phyloP scores from a whole-genome alignment of 1,140 invertebrate species.

The Mya arenaria region DNA sequence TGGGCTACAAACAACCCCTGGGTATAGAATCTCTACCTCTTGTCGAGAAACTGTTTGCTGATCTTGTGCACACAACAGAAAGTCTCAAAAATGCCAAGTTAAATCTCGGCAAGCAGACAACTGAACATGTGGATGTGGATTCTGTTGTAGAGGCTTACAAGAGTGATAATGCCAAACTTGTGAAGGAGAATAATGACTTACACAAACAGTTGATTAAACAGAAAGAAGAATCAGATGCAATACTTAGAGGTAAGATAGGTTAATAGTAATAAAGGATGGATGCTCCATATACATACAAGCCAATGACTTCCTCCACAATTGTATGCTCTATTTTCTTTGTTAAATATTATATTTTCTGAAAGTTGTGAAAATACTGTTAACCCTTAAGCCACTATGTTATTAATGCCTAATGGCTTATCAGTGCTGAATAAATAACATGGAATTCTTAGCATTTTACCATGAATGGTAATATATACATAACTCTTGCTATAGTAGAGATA shows the following conservation, averaged over 20 bases:
- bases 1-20: conserved; percentile 89
- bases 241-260: conserved; percentile 82
- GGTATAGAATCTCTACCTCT: conserved; percentile 87
- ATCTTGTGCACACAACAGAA: conserved; percentile 89
- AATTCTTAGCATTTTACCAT: no score
- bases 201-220: conserved; percentile 86
- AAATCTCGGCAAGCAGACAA: conserved; percentile 68
- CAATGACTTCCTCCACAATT: no score
- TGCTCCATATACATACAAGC: no score
- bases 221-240: conserved; percentile 85
- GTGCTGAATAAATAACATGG: no score
- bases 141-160: conserved; percentile 76
- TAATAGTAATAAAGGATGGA: no score
- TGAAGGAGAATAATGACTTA: conserved; percentile 85
- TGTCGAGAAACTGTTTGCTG: conserved; percentile 88
- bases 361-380: no score
- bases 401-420: no score
- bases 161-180: conserved; percentile 80
- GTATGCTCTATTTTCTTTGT: no score
- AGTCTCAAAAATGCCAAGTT: conserved; percentile 89
- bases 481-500: no score
- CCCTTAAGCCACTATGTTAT: no score
- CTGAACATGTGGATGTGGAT: conserved; percentile 66
- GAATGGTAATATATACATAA: no score
- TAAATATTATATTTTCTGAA: no score